Evolutionary conservation across 2,113 vertebrate species (phyloP), one percentile per base, ranked within the genome.

Genomic region (Phasianus colchicus): DNA sequence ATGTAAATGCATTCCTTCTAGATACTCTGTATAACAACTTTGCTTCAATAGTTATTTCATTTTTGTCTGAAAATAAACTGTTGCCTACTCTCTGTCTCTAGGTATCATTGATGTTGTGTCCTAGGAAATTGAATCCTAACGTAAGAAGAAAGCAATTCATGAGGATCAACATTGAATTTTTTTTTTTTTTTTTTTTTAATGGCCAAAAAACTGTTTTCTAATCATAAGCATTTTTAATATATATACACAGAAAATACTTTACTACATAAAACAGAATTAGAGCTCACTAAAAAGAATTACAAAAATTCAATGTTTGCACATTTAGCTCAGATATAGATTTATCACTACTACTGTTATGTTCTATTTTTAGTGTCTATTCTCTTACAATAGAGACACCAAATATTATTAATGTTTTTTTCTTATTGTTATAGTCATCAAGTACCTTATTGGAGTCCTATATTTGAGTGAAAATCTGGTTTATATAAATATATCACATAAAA

Each of bases 1-100:
- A 96, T 97, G 93, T 93, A 98, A 98, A 98, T 97, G 54, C 40
- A 89, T 96, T 97, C 83, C 90, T 93, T 97, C 88, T 71, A 96
- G 93, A 96, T 97, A 96, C 11, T 97, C 87, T 86, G 92, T 97
- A 93, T 83, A 96, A 96, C 54, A 67, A 92, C 93, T 97, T 97
- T 95, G 66, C 79, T 97, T 86, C 95, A 92, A 87, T 97, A 96
- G 95, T 97, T 94, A 79, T 95, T 97, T 94, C 87, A 94, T 93
- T 83, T 91, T 52, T 93, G 81, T 57, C 83, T 92, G 93, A 93
- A 97, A 97, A 95, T 69, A 95, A 94, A 81, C 95, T 90, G 43
- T 83, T 95, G 54, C 45, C 42, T 86, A 70, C 36, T 25, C 30
- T 92, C 69, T 90, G 55, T 92, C 71, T 83, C 34, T 77, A 77